Conservation (phyloP, 2,113 vertebrate species). For the Thamnaconus septentrionalis region DNA sequence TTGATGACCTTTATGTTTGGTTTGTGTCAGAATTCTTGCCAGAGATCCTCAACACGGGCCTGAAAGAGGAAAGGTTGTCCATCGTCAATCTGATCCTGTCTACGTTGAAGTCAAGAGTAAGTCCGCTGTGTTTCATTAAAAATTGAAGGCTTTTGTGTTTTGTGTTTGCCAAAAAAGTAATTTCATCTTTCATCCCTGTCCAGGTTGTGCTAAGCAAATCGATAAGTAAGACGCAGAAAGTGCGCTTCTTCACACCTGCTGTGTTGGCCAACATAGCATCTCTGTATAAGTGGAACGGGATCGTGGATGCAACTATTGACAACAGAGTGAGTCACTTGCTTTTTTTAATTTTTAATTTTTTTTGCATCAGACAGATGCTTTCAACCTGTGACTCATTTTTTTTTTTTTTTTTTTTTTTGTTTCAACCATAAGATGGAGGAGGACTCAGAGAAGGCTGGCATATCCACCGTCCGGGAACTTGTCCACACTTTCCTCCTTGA, state of each 20-base stretch:
- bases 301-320: conserved; percentile 79
- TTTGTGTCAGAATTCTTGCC: conserved; percentile 85
- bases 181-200: conserved; percentile 6
- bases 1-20: conserved; percentile 1
- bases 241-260: conserved; percentile 87
- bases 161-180: not conserved
- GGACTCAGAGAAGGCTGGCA: conserved; percentile 73
- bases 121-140: conserved; percentile 5
- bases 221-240: conserved; percentile 92
- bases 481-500: conserved; percentile 88
- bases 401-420: not conserved
- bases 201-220: conserved; percentile 88
- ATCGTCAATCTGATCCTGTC: conserved; percentile 87
- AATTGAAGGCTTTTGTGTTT: not conserved
- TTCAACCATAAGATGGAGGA: conserved; percentile 45
- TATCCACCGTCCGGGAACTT: conserved; percentile 80
- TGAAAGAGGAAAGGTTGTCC: conserved; percentile 91
- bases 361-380: not conserved
- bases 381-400: not conserved
- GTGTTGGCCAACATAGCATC: conserved; percentile 83
- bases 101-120: conserved; percentile 85
- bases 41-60: conserved; percentile 83
- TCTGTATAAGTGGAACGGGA: conserved; percentile 91
- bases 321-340: conserved; percentile 67
- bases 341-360: not conserved